These are phyloP conservation scores for Diabrotica undecimpunctata DNA, from an alignment of 1,140 invertebrate species.

Conservation along the genomic window DNA sequence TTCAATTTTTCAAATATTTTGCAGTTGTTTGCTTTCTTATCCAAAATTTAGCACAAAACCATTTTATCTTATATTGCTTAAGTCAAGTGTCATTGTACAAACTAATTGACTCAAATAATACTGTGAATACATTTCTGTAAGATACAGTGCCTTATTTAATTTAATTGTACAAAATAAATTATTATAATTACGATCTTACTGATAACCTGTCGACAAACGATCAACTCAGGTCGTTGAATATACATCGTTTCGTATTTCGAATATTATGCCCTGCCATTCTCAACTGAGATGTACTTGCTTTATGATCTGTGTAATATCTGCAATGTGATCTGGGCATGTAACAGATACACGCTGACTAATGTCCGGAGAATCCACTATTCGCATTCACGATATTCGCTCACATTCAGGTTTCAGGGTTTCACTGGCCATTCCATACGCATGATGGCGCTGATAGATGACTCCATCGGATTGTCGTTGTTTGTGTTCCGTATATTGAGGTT, in stretches of 20 bases:
- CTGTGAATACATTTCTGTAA: no score
- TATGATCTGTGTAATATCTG: slow-evolving; percentile 2
- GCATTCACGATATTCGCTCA: not conserved
- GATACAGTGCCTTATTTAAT: no score
- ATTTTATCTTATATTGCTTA: no score
- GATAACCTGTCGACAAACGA: not conserved
- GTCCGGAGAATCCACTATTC: not conserved
- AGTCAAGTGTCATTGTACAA: no score
- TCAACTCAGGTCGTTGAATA: not conserved
- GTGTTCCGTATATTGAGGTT: not conserved
- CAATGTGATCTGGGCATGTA: not conserved
- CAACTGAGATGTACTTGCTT: not conserved
- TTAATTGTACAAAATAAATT: no score
- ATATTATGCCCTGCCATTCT: not conserved
- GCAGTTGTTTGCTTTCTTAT: no score
- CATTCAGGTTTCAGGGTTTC: not conserved
- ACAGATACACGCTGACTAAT: slow-evolving; percentile 2
- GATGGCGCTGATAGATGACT: not conserved
- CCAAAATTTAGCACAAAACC: no score
- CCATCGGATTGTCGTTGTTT: not conserved
- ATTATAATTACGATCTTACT: not conserved
- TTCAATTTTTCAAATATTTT: no score
- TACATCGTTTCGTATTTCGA: not conserved
- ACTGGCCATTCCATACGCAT: not conserved
- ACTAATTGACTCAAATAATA: no score